These are phyloP conservation scores for Neodontobutis hainanensis DNA, from an alignment of 2,113 vertebrate species.

Conservation along the genomic window DNA sequence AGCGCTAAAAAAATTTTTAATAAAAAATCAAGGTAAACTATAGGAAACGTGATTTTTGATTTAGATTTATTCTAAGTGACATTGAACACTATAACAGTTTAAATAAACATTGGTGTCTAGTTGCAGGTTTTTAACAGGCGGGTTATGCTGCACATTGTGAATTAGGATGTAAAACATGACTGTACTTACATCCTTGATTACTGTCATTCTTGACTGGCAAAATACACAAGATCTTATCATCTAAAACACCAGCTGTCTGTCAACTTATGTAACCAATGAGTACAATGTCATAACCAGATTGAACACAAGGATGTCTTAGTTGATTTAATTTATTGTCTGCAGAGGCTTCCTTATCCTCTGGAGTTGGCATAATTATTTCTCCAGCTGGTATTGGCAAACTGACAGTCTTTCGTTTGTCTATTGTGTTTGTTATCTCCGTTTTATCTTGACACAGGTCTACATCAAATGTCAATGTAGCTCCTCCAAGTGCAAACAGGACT, in stretches of 20 bases:
- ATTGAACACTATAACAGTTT: too few relatives aligned
- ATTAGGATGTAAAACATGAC: neutral
- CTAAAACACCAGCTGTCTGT: neutral
- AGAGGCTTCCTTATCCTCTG: neutral
- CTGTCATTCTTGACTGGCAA: neutral
- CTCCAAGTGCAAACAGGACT: constrained; percentile 71
- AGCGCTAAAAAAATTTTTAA: too few relatives aligned
- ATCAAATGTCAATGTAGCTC: constrained; percentile 7
- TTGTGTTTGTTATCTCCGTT: neutral
- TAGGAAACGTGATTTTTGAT: too few relatives aligned
- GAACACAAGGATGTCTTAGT: neutral
- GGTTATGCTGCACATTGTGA: neutral
- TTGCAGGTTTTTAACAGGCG: too few relatives aligned
- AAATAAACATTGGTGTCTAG: too few relatives aligned
- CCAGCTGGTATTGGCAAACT: neutral
- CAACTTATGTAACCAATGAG: too few relatives aligned
- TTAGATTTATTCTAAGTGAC: too few relatives aligned
- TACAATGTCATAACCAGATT: neutral
- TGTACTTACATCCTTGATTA: neutral
- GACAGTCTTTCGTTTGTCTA: neutral
- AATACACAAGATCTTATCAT: neutral
- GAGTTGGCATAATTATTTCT: neutral
- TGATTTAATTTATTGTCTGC: neutral
- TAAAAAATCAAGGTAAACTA: too few relatives aligned
- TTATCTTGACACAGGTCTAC: constrained; percentile 5